Conservation (phyloP, 1,140 invertebrate genomes). For the Caenorhabditis elegans region DNA sequence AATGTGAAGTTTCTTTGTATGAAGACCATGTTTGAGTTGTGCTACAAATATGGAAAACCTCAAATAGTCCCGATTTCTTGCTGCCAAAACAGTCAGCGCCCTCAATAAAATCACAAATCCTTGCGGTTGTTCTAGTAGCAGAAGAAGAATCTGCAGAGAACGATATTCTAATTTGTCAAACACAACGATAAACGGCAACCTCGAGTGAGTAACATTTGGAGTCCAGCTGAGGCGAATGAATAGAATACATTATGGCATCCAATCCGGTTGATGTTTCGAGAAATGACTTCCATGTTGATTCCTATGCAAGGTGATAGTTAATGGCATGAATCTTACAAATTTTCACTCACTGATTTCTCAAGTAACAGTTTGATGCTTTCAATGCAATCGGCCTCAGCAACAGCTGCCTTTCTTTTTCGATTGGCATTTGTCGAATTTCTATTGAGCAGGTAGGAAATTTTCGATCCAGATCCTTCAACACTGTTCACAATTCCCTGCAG, state of each 20-base stretch:
- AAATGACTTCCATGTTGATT: slow-evolving; percentile 37
- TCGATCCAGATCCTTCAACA: slow-evolving; percentile 35
- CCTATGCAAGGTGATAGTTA: not conserved
- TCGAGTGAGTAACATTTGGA: slow-evolving; percentile 56
- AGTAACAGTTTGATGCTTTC: slow-evolving; percentile 53
- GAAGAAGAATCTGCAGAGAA: slow-evolving; percentile 48
- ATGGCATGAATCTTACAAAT: not conserved
- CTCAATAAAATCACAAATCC: slow-evolving; percentile 50
- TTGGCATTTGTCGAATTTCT: slow-evolving; percentile 46
- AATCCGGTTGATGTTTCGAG: slow-evolving; percentile 51
- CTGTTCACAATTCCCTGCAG: slow-evolving; percentile 53
- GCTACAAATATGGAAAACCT: slow-evolving; percentile 49
- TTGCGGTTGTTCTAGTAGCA: slow-evolving; percentile 50
- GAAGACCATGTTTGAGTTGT: slow-evolving; percentile 53
- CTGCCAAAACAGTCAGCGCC: slow-evolving; percentile 50
- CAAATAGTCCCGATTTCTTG: slow-evolving; percentile 50
- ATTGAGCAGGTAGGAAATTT: slow-evolving; percentile 48
- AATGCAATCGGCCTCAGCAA: slow-evolving; percentile 54
- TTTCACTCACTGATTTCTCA: slow-evolving; percentile 49
- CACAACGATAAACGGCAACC: slow-evolving; percentile 31
- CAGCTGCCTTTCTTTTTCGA: slow-evolving; percentile 51
- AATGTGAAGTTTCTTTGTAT: slow-evolving; percentile 53
- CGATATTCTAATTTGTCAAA: slow-evolving; percentile 4
- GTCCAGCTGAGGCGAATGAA: slow-evolving; percentile 55
- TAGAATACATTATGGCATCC: slow-evolving; percentile 53